phyloP scores from a whole-genome alignment of 2,113 vertebrate species.

The Calidris pugnax region DNA sequence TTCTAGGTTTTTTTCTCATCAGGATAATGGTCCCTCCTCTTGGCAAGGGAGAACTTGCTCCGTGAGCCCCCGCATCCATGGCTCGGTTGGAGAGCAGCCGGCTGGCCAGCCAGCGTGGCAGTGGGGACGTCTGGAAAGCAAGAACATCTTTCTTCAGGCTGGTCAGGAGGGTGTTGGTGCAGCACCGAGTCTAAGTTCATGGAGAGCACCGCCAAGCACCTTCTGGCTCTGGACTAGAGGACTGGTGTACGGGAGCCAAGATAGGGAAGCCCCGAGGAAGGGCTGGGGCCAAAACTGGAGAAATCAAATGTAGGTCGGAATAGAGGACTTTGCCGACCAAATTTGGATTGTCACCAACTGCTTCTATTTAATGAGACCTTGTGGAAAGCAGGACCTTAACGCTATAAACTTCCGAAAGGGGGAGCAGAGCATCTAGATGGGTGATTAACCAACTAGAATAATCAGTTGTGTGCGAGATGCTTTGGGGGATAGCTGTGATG shows the following conservation, averaged over 20 bases:
- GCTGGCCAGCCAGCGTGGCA: neutral
- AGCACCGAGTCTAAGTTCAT: neutral
- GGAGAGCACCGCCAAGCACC: neutral
- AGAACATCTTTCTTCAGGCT: neutral
- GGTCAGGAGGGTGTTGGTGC: neutral
- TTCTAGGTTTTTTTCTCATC: neutral
- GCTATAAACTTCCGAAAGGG: neutral
- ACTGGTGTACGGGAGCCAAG: neutral
- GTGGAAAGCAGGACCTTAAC: conserved; percentile 8
- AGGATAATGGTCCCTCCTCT: neutral
- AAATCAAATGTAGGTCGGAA: neutral
- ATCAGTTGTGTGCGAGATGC: conserved; percentile 48
- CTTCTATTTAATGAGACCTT: conserved; percentile 40
- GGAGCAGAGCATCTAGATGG: conserved; percentile 29
- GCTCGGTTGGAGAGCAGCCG: neutral
- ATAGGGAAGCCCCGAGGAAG: neutral
- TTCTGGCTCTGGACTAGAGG: neutral
- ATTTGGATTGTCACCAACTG: conserved; percentile 46
- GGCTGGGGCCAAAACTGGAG: neutral
- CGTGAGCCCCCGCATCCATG: neutral
- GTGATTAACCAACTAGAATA: conserved; percentile 57
- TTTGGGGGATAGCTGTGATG: conserved; percentile 66
- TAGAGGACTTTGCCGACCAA: conserved; percentile 18
- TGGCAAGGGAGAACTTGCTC: neutral
- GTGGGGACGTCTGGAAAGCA: neutral